phyloP scores from a whole-genome alignment of 2,113 vertebrate species.

The Ceyx margarethae region DNA sequence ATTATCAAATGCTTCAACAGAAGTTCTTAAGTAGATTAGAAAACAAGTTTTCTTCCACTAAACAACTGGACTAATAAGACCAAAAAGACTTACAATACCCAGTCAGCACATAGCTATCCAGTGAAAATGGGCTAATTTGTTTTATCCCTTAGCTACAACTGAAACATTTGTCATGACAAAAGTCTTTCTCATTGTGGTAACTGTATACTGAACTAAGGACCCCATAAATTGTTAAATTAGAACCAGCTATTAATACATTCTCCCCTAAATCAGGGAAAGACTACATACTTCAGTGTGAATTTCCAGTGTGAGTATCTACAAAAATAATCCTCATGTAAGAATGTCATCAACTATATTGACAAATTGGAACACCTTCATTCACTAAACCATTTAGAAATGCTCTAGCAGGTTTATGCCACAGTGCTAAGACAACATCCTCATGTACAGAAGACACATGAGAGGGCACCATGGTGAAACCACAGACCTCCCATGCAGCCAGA shows the following conservation, averaged over 20 bases:
- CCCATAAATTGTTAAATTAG: neutral
- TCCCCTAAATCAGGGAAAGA: neutral
- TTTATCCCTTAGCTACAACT: slow-evolving; percentile 31
- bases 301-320: neutral
- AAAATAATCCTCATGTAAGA: neutral
- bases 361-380: neutral
- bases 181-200: neutral
- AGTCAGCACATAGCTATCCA: slow-evolving; percentile 54
- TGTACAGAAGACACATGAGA: neutral
- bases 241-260: neutral
- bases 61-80: slow-evolving; percentile 28
- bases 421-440: neutral
- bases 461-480: neutral
- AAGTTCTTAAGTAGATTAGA: slow-evolving; percentile 39
- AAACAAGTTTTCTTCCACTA: slow-evolving; percentile 37
- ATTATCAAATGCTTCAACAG: slow-evolving; percentile 22
- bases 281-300: neutral
- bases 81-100: neutral
- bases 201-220: neutral
- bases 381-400: neutral
- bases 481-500: neutral
- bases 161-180: slow-evolving; percentile 6
- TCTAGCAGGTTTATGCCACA: neutral
- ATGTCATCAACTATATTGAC: neutral
- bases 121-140: slow-evolving; percentile 40